phyloP scores from a whole-genome alignment of 2,113 vertebrate genomes.

The Campylomormyrus tamandua region DNA sequence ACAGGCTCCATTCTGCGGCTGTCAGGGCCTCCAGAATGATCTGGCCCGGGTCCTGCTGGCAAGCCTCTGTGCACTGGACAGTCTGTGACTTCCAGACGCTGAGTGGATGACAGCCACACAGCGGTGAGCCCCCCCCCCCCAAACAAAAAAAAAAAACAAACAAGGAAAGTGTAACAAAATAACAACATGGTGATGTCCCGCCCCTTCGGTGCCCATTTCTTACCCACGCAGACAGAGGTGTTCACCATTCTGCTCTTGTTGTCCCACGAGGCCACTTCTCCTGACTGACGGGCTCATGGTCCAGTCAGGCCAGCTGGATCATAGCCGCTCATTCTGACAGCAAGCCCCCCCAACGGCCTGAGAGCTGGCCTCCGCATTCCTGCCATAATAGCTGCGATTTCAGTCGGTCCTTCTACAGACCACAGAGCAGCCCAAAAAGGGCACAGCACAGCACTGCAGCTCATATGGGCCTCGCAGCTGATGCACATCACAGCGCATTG shows the following conservation, averaged over 20 bases:
- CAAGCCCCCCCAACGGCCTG: conserved; percentile 1
- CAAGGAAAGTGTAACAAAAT: conserved; percentile 19
- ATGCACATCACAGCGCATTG: not conserved
- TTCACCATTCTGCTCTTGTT: too few relatives aligned
- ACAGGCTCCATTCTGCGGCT: conserved; percentile 64
- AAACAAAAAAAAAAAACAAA: conserved; percentile 33
- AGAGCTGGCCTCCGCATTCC: conserved; percentile 12
- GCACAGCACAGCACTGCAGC: not conserved
- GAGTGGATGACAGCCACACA: conserved; percentile 57
- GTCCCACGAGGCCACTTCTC: not conserved
- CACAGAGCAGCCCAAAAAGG: conserved; percentile 26
- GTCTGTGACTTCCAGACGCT: conserved; percentile 54
- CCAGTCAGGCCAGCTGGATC: conserved; percentile 19
- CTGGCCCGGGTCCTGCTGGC: conserved; percentile 74
- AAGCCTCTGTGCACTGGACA: conserved; percentile 56
- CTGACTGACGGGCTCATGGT: not conserved
- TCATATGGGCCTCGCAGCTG: not conserved
- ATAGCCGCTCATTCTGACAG: conserved; percentile 12
- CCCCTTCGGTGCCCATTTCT: too few relatives aligned
- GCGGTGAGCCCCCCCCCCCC: conserved; percentile 47
- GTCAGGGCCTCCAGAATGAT: conserved; percentile 62
- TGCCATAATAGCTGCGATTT: conserved; percentile 31
- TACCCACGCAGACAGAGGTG: not conserved
- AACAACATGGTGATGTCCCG: not conserved
- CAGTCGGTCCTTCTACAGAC: conserved; percentile 26